These are phyloP conservation scores for Gymnocheta viridis DNA, from an alignment of 2,888 invertebrate genomes.

Conservation along the genomic window DNA sequence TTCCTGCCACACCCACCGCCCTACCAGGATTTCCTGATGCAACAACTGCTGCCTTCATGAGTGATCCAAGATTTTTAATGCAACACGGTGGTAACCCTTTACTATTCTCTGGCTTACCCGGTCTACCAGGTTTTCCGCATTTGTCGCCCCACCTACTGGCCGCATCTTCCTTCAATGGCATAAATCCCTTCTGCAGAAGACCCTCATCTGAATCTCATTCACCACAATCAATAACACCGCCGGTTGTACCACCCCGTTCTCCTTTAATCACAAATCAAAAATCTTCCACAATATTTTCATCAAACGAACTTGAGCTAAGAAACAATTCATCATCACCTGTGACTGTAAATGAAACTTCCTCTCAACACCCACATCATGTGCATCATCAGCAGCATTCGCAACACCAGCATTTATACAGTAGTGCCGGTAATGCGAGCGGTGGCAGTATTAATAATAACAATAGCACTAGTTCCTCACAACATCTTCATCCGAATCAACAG, in stretches of 20 bases:
- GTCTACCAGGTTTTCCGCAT: conserved; percentile 84
- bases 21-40: conserved; percentile 70
- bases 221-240: conserved; percentile 83
- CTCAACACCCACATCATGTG: conserved; percentile 56
- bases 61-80: conserved; percentile 77
- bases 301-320: conserved; percentile 59
- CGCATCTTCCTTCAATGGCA: conserved; percentile 81
- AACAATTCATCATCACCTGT: conserved; percentile 47
- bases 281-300: conserved; percentile 51
- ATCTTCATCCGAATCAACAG: conserved; percentile 43
- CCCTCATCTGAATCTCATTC: conserved; percentile 84
- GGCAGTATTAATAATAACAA: conserved; percentile 12
- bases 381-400: conserved; percentile 37
- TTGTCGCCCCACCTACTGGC: conserved; percentile 81
- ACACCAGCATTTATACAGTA: conserved; percentile 26
- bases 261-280: conserved; percentile 65
- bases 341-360: conserved; percentile 65
- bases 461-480: conserved; percentile 53
- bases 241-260: conserved; percentile 71
- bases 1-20: conserved; percentile 69
- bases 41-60: conserved; percentile 74
- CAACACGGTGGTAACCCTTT: conserved; percentile 84
- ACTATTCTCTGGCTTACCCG: conserved; percentile 84
- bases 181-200: conserved; percentile 76
- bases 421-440: background rate